Evolutionary conservation across 2,797 vertebrate species (phyloP).

Genomic region (Anguilla obscura): DNA sequence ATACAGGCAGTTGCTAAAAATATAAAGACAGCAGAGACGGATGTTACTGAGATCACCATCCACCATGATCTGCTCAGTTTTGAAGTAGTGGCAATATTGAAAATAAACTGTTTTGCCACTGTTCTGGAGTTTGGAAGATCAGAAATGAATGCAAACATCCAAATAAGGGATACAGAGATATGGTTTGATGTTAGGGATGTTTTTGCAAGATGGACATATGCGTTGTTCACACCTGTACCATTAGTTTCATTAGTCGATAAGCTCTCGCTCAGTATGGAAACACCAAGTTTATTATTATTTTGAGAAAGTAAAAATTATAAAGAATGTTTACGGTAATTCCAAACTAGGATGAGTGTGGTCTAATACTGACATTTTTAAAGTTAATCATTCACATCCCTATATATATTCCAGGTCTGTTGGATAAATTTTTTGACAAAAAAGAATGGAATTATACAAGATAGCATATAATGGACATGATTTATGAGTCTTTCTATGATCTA

Average conservation of each 20-base stretch:
- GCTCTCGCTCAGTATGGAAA: neutral
- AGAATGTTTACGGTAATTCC: neutral
- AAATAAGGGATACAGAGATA: slow-evolving; percentile 57
- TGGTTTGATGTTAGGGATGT: neutral
- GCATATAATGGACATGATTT: too few relatives aligned
- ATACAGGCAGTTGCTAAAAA: slow-evolving; percentile 54
- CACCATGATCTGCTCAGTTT: slow-evolving; percentile 53
- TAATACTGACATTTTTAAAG: neutral
- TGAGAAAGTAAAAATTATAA: neutral
- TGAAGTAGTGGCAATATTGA: slow-evolving; percentile 43
- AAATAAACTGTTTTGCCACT: slow-evolving; percentile 60
- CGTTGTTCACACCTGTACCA: neutral
- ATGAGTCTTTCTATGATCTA: too few relatives aligned
- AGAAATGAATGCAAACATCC: slow-evolving; percentile 58
- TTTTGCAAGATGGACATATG: neutral
- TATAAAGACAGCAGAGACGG: slow-evolving; percentile 56
- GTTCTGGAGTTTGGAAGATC: slow-evolving; percentile 56
- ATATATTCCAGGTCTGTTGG: too few relatives aligned
- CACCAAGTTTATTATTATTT: neutral
- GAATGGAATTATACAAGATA: too few relatives aligned
- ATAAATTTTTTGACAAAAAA: too few relatives aligned
- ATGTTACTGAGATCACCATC: slow-evolving; percentile 57
- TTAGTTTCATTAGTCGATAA: neutral
- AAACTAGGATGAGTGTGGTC: neutral
- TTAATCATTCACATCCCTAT: neutral